Conservation (phyloP, 2,888 invertebrate species). For the Eupithecia subfuscata region DNA sequence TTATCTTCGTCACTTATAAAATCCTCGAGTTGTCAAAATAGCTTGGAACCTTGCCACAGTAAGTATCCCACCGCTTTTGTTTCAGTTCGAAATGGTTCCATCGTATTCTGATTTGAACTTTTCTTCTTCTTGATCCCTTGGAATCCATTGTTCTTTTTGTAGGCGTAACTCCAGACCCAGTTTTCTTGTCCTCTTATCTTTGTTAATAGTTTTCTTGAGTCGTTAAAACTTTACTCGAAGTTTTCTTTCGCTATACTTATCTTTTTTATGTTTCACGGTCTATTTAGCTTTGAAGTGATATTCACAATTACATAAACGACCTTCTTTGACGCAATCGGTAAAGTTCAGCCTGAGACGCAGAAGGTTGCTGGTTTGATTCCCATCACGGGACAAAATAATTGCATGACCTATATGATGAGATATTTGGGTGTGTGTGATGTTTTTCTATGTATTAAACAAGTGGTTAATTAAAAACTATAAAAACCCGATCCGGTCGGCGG, state of each 20-base stretch:
- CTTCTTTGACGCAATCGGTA: neutral
- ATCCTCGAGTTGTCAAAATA: too few species aligned
- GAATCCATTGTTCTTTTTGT: neutral
- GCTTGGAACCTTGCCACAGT: too few species aligned
- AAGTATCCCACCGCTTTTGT: too few species aligned
- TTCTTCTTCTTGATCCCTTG: neutral
- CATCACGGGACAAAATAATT: neutral
- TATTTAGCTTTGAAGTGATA: conserved; percentile 6
- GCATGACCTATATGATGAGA: neutral
- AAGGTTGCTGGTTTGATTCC: neutral
- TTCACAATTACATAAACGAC: neutral
- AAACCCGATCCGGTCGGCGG: too few species aligned
- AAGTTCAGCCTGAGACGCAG: neutral
- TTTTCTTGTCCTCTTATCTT: conserved; percentile 26
- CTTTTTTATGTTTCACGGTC: conserved; percentile 18
- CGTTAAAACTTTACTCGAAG: conserved; percentile 32
- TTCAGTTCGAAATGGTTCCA: too few species aligned
- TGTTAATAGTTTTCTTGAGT: conserved; percentile 31
- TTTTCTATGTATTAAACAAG: too few species aligned
- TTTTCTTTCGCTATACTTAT: conserved; percentile 20
- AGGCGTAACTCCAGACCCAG: neutral
- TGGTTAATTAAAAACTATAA: too few species aligned
- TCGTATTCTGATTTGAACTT: neutral
- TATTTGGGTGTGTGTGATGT: too few species aligned
- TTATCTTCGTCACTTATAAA: too few species aligned